phyloP scores from a whole-genome alignment of 2,113 vertebrate genomes.

The Caranx ignobilis region DNA sequence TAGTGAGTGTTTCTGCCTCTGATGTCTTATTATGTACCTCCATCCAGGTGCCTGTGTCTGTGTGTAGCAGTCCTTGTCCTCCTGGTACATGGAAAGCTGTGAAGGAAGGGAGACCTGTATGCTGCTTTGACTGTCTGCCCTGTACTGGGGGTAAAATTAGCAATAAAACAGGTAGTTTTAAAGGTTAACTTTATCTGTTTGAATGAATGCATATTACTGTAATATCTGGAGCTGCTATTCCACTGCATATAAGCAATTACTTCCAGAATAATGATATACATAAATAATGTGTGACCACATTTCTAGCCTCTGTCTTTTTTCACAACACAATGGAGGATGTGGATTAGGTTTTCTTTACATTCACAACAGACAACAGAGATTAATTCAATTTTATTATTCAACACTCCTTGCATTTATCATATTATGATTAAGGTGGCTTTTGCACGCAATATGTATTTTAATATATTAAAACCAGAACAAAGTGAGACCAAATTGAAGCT shows the following conservation, averaged over 20 bases:
- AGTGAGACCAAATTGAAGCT: not conserved
- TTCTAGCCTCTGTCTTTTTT: not conserved
- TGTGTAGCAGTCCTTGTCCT: constrained; percentile 65
- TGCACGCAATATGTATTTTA: no score
- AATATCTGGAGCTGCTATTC: not conserved
- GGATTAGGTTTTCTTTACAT: not conserved
- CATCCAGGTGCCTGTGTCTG: constrained; percentile 63
- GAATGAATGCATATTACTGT: constrained; percentile 1
- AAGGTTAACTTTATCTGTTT: constrained; percentile 8
- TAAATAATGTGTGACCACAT: not conserved
- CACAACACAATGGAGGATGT: not conserved
- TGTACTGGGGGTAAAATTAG: constrained; percentile 75
- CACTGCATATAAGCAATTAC: not conserved
- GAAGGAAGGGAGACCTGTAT: constrained; percentile 71
- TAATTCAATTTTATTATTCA: not conserved
- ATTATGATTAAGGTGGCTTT: not conserved
- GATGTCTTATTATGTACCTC: not conserved
- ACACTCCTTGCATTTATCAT: not conserved
- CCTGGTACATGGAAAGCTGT: constrained; percentile 64
- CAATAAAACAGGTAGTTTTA: constrained; percentile 57
- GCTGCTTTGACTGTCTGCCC: constrained; percentile 73
- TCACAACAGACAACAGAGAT: not conserved
- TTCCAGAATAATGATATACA: not conserved
- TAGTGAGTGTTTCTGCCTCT: not conserved
- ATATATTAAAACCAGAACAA: not conserved